phyloP scores from a whole-genome alignment of 2,797 vertebrate genomes.

The Sebastiscus tertius region DNA sequence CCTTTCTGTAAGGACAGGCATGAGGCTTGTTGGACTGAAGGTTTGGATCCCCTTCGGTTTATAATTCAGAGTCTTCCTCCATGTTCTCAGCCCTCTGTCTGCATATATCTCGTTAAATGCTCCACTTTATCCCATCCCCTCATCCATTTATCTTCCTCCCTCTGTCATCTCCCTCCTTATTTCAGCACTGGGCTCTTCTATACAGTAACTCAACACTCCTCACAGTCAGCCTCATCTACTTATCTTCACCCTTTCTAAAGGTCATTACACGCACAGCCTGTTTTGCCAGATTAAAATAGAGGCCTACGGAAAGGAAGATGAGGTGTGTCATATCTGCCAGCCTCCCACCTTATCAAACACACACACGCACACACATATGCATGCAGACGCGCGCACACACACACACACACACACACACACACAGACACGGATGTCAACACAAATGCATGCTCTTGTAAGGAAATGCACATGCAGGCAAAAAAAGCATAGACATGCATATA shows the following conservation, averaged over 20 bases:
- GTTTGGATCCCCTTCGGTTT: constrained; percentile 26
- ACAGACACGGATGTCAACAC: background rate
- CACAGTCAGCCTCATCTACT: constrained; percentile 70
- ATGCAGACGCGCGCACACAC: background rate
- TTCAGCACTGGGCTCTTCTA: constrained; percentile 41
- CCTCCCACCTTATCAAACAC: constrained; percentile 48
- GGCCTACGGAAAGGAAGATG: constrained; percentile 53
- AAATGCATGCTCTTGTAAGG: background rate
- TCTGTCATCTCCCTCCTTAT: constrained; percentile 60
- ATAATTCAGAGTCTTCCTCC: constrained; percentile 43
- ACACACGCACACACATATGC: background rate
- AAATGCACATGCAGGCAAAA: background rate
- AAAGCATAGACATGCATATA: background rate
- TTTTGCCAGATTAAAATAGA: constrained; percentile 70
- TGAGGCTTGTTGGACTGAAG: background rate
- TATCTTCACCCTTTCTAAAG: constrained; percentile 75
- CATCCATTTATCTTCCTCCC: constrained; percentile 70
- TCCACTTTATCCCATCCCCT: constrained; percentile 65
- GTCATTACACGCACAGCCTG: constrained; percentile 71
- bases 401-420: background rate
- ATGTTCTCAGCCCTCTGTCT: constrained; percentile 52
- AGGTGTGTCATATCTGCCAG: constrained; percentile 60
- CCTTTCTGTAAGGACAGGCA: background rate
- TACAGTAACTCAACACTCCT: constrained; percentile 66
- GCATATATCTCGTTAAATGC: constrained; percentile 70